A percentile compares a stretch with the other conserved stretches of the same genome.
Conservation (phyloP, 1,140 invertebrate genomes). For the Drosophila takahashii region DNA sequence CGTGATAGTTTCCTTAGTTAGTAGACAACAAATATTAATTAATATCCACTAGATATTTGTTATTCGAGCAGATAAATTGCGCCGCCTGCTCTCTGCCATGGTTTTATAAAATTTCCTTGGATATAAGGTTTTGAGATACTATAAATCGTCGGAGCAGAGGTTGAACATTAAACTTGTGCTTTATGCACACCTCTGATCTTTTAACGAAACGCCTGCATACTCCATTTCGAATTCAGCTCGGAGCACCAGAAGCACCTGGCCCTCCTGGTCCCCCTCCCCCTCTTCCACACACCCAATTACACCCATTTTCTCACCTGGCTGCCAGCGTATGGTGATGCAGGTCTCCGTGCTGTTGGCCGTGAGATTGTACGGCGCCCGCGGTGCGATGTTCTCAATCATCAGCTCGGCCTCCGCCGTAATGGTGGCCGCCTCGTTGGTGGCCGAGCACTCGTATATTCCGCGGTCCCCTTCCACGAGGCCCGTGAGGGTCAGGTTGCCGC, state of each 20-base stretch:
- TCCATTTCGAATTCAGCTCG: slow-evolving; percentile 6
- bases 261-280: neutral
- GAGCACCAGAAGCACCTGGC: neutral
- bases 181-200: neutral
- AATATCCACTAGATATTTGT: too few relatives aligned
- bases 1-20: too few relatives aligned
- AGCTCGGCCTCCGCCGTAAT: slow-evolving; percentile 94
- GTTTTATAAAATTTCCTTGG: neutral
- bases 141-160: too few relatives aligned
- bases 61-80: too few relatives aligned
- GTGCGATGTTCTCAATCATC: slow-evolving; percentile 93
- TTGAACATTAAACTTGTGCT: neutral
- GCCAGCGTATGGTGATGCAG: slow-evolving; percentile 93
- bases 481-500: slow-evolving; percentile 94
- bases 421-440: slow-evolving; percentile 96
- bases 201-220: slow-evolving; percentile 1
- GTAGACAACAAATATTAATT: too few relatives aligned
- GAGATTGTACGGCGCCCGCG: slow-evolving; percentile 96
- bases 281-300: slow-evolving; percentile 8
- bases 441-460: slow-evolving; percentile 95
- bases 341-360: slow-evolving; percentile 91
- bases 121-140: too few relatives aligned
- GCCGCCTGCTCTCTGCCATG: too few relatives aligned
- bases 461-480: slow-evolving; percentile 94
- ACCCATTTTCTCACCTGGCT: slow-evolving; percentile 86